A percentile compares a stretch with the other conserved stretches of the same genome.
These are phyloP conservation scores for Scolopax rusticola DNA, from an alignment of 2,797 vertebrate genomes.

Conservation along the genomic window DNA sequence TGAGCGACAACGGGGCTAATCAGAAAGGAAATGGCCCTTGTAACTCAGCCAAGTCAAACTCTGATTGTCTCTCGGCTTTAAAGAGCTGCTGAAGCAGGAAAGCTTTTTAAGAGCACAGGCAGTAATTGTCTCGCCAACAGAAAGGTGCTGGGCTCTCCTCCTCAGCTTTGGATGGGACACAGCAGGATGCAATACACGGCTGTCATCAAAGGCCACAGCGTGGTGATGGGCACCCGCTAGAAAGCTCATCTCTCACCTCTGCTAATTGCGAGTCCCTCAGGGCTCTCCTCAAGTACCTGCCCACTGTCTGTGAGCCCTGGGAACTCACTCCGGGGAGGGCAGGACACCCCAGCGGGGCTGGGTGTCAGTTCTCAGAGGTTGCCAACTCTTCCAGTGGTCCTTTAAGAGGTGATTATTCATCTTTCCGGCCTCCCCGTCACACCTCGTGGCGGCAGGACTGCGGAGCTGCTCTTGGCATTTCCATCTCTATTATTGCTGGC, in stretches of 20 bases:
- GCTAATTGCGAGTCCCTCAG: not conserved
- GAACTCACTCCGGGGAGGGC: rapidly evolving
- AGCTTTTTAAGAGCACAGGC: not conserved
- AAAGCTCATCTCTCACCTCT: not conserved
- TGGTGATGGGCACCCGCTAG: not conserved
- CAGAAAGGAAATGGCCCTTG: constrained; percentile 64
- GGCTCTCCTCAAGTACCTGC: not conserved
- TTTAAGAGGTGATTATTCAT: not conserved
- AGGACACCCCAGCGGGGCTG: not conserved
- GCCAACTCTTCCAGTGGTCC: not conserved
- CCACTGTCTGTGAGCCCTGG: not conserved
- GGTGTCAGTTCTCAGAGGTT: not conserved
- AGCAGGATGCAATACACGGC: not conserved
- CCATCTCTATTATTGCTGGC: constrained; percentile 60
- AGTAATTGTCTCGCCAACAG: not conserved
- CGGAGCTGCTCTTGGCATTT: constrained; percentile 40
- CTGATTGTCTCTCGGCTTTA: constrained; percentile 30
- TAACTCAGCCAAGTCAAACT: constrained; percentile 61
- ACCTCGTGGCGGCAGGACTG: not conserved
- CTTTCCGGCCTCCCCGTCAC: not conserved
- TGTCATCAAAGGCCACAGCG: not conserved
- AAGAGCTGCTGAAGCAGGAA: constrained; percentile 51
- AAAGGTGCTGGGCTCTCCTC: not conserved
- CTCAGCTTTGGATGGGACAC: not conserved
- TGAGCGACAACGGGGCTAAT: not conserved